These are phyloP conservation scores for Oxygymnocypris stewartii DNA, from an alignment of 2,113 vertebrate species.

Conservation along the genomic window DNA sequence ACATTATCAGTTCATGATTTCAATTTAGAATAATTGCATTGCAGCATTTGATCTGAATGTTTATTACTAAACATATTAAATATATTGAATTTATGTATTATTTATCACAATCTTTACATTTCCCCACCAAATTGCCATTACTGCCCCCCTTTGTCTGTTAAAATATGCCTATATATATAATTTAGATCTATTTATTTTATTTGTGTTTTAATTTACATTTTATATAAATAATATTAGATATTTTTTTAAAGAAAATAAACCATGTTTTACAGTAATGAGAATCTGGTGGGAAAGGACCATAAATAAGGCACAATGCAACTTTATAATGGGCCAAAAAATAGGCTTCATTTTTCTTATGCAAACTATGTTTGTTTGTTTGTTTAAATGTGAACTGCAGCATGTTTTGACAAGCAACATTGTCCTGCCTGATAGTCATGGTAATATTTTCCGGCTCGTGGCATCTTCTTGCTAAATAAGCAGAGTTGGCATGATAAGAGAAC, in stretches of 20 bases:
- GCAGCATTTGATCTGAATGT: not conserved
- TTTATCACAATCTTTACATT: not conserved
- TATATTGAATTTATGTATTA: not conserved
- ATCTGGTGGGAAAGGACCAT: not conserved
- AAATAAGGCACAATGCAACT: not conserved
- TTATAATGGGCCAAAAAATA: too few species aligned
- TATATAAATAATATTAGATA: too few species aligned
- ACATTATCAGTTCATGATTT: too few species aligned
- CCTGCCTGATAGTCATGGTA: not conserved
- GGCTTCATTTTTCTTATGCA: not conserved
- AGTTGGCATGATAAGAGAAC: constrained; percentile 12
- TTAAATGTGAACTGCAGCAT: not conserved
- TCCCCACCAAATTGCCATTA: too few species aligned
- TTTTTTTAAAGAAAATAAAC: too few species aligned
- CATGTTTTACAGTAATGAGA: not conserved
- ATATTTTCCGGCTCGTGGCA: not conserved
- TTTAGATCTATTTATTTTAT: too few species aligned
- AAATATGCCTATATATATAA: too few species aligned
- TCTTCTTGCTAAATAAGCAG: constrained; percentile 1
- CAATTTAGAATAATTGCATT: too few species aligned
- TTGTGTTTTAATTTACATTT: too few species aligned
- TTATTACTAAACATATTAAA: not conserved
- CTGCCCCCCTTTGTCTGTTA: too few species aligned
- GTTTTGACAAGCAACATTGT: not conserved
- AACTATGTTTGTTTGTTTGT: not conserved